These are phyloP conservation scores for Xenentodon cancila DNA, from an alignment of 2,797 vertebrate species.

Conservation along the genomic window DNA sequence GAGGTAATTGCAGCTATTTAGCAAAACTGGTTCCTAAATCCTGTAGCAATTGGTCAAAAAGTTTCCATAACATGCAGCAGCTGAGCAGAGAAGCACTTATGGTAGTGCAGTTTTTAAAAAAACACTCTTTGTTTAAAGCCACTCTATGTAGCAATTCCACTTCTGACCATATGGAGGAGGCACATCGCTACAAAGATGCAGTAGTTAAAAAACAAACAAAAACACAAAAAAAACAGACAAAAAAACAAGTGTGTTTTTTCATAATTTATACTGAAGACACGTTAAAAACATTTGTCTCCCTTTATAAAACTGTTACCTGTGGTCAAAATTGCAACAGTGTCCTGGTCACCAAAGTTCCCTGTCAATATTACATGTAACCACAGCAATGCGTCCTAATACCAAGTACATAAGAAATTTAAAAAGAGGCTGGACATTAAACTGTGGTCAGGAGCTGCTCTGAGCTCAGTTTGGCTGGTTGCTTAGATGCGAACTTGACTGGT, in stretches of 20 bases:
- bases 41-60: not conserved
- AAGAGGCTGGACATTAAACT: constrained; percentile 43
- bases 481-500: constrained; percentile 80
- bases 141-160: no score
- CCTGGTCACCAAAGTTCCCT: constrained; percentile 42
- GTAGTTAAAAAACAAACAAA: not conserved
- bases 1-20: constrained; percentile 8
- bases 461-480: constrained; percentile 81
- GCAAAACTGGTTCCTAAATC: constrained; percentile 8
- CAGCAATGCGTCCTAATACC: constrained; percentile 52
- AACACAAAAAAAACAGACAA: constrained; percentile 32
- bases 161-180: no score
- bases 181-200: no score
- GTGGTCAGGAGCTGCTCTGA: constrained; percentile 28
- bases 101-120: not conserved
- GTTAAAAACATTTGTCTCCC: constrained; percentile 79
- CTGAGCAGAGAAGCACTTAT: constrained; percentile 4
- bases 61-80: not conserved
- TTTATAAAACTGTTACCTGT: constrained; percentile 78
- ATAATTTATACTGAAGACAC: constrained; percentile 86
- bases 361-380: constrained; percentile 40
- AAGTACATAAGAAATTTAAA: constrained; percentile 57
- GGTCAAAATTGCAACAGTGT: constrained; percentile 73
- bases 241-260: constrained; percentile 53
- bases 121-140: not conserved